These are phyloP conservation scores for Hipparchia sbordonii DNA, from an alignment of 2,888 invertebrate genomes.

Conservation along the genomic window DNA sequence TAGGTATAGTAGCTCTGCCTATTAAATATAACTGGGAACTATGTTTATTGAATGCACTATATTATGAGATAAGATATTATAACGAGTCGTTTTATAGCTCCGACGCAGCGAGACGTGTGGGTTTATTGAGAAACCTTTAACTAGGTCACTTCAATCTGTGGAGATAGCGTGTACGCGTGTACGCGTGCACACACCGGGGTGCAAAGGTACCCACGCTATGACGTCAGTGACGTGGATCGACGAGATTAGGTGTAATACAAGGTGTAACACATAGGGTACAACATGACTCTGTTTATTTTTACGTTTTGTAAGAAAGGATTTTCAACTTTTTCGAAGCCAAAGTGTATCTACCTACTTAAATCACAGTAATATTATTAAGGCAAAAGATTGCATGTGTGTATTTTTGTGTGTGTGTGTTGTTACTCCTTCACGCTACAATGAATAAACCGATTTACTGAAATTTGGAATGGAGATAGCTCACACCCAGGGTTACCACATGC, in stretches of 20 bases:
- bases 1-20: no score
- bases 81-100: background rate
- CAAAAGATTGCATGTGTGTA: no score
- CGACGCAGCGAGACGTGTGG: background rate
- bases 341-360: no score
- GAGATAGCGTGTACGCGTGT: background rate
- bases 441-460: no score
- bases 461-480: no score
- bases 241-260: background rate
- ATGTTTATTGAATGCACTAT: background rate
- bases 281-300: background rate
- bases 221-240: background rate
- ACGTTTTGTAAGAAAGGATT: no score
- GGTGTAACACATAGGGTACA: background rate
- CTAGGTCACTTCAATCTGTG: conserved; percentile 1
- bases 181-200: background rate
- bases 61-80: background rate
- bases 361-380: no score
- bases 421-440: no score
- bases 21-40: background rate
- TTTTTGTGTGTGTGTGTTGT: no score
- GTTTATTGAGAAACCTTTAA: conserved; percentile 13
- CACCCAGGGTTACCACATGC: no score
- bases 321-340: no score
- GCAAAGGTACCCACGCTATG: background rate